Base-by-base conservation (phyloP, 92 coral and sea anemone species). In the Epizoanthus scotinus region DNA sequence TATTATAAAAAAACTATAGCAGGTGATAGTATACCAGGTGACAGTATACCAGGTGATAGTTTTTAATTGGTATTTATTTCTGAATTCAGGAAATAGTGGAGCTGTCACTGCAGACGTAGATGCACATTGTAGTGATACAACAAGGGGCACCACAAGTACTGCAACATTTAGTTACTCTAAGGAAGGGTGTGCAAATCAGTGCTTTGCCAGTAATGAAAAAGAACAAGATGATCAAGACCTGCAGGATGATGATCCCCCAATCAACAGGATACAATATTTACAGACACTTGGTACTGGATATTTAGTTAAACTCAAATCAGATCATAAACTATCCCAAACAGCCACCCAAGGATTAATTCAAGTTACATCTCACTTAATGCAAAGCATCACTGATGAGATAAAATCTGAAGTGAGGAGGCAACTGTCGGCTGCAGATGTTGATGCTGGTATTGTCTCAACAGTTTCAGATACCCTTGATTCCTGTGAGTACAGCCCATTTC, bases 251-350 rank as follows among this genome's bases (percentile, higher is more conserved):
- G 50, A 42, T 42, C 64, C 64, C 10, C n/a, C 64, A 59, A 26
- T 13, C 13, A 0, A 17, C n/a, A 59, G n/a, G n/a, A 59, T 59
- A 13, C 20, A 59, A 7, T 1, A 22, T 21, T 59, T 59, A 59
- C 64, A 59, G 64, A 17, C 0, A 22, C 13, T 59, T 59, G 64
- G 64, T 13, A 17, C 29, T 22, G 64, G 31, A 13, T 59, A 22
- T 59, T 59, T 59, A 17, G n/a, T 21, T 14, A 59, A 59, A 59
- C 64, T 59, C n/a, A 59, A 59, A 59, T 59, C 64, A 13, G 64
- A 59, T 59, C 64, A 59, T 59, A 21, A 59, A 59, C 29, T 59
- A 21, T 59, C 64, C 28, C 64, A 59, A 59, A 21, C 28, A 59
- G 64, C 64, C 1, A 59, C 64, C 64, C 64, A 59, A 59, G 64